Conservation (phyloP, 2,113 vertebrate genomes). For the Machaerirhynchus nigripectus region DNA sequence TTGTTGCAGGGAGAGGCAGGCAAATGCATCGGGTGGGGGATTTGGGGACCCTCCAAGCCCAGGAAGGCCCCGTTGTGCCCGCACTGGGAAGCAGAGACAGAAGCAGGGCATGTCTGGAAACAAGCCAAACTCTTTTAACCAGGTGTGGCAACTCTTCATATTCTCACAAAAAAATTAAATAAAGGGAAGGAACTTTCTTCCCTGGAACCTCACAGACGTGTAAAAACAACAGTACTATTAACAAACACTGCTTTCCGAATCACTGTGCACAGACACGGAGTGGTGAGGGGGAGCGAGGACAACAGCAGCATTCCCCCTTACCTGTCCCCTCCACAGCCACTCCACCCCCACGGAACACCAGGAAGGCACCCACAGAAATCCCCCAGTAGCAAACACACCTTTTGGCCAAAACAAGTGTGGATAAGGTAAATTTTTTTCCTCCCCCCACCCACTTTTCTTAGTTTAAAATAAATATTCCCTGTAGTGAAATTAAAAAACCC, state of each 20-base stretch:
- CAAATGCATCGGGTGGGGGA: rapidly evolving
- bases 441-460: background rate
- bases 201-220: background rate
- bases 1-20: background rate
- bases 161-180: slow-evolving; percentile 42
- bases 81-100: background rate
- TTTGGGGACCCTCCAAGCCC: background rate
- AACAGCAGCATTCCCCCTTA: background rate
- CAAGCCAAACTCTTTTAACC: background rate
- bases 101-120: background rate
- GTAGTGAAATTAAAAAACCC: background rate
- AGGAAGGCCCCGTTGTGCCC: rapidly evolving
- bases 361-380: background rate
- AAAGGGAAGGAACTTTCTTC: background rate
- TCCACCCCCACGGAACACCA: background rate
- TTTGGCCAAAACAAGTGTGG: background rate
- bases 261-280: rapidly evolving
- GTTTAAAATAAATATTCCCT: slow-evolving; percentile 37
- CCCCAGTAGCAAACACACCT: background rate
- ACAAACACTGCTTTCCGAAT: background rate
- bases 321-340: rapidly evolving
- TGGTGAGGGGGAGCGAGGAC: background rate
- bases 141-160: background rate
- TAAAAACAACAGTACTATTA: background rate
- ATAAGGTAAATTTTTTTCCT: background rate